phyloP scores from a whole-genome alignment of 2,113 vertebrate genomes.

The Thryonomys swinderianus region DNA sequence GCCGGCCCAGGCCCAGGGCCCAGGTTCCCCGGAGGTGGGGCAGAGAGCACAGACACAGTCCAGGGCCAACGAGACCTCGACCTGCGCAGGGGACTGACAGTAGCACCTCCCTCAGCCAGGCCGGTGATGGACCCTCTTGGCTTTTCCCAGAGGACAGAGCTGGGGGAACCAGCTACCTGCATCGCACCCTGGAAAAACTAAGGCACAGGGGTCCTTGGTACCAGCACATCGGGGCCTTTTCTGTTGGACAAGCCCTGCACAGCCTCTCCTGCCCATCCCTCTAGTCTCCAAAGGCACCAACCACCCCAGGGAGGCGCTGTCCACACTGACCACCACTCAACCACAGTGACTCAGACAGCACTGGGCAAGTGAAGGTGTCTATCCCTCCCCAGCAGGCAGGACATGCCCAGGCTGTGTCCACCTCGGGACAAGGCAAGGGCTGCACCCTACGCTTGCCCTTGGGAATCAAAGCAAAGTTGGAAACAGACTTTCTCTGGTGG shows the following conservation, averaged over 20 bases:
- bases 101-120: not conserved
- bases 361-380: not conserved
- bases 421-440: not conserved
- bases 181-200: not conserved
- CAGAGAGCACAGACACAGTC: not conserved
- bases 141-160: not conserved
- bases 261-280: not conserved
- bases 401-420: not conserved
- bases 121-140: fast-evolving
- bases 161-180: not conserved
- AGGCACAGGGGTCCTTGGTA: not conserved
- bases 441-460: not conserved
- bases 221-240: no score
- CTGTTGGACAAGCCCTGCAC: fast-evolving
- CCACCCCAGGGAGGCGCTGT: not conserved
- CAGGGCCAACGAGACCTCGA: fast-evolving
- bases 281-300: not conserved
- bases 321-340: not conserved
- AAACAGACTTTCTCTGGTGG: not conserved
- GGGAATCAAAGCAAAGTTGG: not conserved
- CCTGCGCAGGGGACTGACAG: not conserved
- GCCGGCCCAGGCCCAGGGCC: not conserved
- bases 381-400: not conserved
- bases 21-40: fast-evolving
- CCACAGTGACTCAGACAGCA: no score